Base-by-base conservation (phyloP, 2,888 invertebrate genomes). In the Apotomis turbidana region DNA sequence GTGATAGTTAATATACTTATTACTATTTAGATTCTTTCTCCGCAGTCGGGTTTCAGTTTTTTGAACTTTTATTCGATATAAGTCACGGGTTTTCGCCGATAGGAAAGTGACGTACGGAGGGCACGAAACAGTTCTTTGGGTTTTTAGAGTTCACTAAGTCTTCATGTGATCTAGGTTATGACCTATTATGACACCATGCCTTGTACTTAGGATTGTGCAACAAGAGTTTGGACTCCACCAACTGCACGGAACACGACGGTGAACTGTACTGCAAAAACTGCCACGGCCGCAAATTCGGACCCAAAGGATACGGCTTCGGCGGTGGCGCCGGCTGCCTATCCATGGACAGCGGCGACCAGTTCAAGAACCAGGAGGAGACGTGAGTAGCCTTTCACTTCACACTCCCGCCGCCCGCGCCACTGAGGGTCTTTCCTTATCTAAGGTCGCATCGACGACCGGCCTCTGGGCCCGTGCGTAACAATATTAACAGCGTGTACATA, bases 161-260 rank as follows among this genome's bases (percentile, higher is more conserved):
- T 61, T 3, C 41, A 12, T 51, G 15, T 49, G 51, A 6, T 54
- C 8, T 49, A 12, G n/a, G 46, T 66, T 57, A 55, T 55, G 6
- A 27, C 9, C 6, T 27, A 12, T 66, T 66, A n/a, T 5, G 27
- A 38, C 12, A 68, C 54, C 12, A 27, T 38, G 57, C 49, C 62
- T 44, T 69, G 9, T 64, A 38, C 73, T 13, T 91, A 98, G 98
- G 97, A 89, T 95, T 99, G 95, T 99, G 99, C 96, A 96, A 97
- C 94, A 99, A 99, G 94, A 95, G 98, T 94, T 95, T 99, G 93
- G 99, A 99, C 94, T 99, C 99, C 84, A 99, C 99, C 94, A 99
- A 98, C 95, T 98, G 98, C 94, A 95, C 98, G 84, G 98, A 99
- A 93, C 99, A 99, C 95, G 98, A 98, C 87, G 97, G 97, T 86